Evolutionary conservation across 2,113 vertebrate genomes (phyloP).

Genomic region (Lepidothrix coronata): DNA sequence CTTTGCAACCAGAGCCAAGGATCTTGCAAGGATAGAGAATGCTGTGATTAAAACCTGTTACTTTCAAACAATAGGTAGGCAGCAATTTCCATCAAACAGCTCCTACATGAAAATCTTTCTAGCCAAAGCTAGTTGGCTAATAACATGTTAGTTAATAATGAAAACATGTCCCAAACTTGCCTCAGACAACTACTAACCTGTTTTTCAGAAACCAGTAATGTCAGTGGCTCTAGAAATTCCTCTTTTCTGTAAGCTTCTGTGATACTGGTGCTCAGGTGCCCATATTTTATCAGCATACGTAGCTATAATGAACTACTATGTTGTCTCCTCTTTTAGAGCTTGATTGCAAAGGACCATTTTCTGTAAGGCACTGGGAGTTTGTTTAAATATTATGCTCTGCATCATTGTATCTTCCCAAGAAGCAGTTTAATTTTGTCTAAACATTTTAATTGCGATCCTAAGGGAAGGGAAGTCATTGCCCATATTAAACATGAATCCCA

Average conservation of each 20-base stretch:
- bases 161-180: conserved; percentile 12
- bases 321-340: neutral
- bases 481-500: conserved; percentile 57
- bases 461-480: conserved; percentile 56
- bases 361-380: neutral
- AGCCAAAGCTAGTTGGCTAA: neutral
- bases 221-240: neutral
- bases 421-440: conserved; percentile 59
- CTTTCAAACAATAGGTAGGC: neutral
- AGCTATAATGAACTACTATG: conserved; percentile 3
- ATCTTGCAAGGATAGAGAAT: neutral
- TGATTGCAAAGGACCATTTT: conserved; percentile 36
- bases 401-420: conserved; percentile 45
- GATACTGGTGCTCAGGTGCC: neutral
- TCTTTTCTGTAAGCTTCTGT: neutral
- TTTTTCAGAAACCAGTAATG: neutral
- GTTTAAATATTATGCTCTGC: conserved; percentile 44
- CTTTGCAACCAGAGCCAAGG: neutral
- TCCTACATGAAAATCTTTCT: neutral
- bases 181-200: neutral
- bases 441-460: conserved; percentile 62
- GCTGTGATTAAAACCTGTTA: neutral
- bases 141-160: neutral
- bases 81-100: neutral
- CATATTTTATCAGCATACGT: neutral